Base-by-base conservation (phyloP, 2,797 vertebrate species). In the Coreius guichenoti region DNA sequence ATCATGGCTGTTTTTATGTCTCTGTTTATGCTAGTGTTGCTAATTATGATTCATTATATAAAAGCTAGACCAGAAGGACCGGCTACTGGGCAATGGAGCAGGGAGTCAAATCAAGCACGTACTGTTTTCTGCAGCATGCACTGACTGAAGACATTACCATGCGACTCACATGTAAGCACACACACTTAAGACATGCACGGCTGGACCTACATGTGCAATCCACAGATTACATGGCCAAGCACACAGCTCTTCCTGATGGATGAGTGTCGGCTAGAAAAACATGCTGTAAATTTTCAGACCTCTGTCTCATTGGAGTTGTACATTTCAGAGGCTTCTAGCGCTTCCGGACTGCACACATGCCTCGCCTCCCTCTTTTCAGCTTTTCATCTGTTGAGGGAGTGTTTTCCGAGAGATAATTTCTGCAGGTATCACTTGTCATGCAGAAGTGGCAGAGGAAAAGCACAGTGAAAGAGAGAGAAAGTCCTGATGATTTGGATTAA, bases 61-160 rank as follows among this genome's bases (percentile, higher is more conserved):
- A 81, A 69, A 70, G 47, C 56, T 78, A 63, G 36, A 63, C n/a
- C n/a, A 80, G 26, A 67, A 31, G 43, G 76, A 79, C 56, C 3
- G n/a, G 56, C 14, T 31, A 65, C 14, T 31, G 29, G 3, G 29
- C 29, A 65, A 31, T 17, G 63, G 63, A 47, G 69, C 19, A 69
- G 67, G 1, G 4, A 69, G 33, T 36, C 9, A 65, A 51, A 65
- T 70, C 13, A 54, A 54, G 47, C 67, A 67, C 33, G 61, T 8
- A 65, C 13, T 51, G 47, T 69, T 69, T 69, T 51, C 29, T 58
- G 75, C 51, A 39, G 51, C n/a, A 33, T 9, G 33, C 54, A 43
- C 81, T 61, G 23, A 43, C 81, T 36, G 16, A 81, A 68, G 39
- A 80, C 80, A 89, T 90, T 75, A 86, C 36, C 89, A 82, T 87